Evolutionary conservation across 1,140 invertebrate species (phyloP).

Genomic region (Chionoecetes opilio): DNA sequence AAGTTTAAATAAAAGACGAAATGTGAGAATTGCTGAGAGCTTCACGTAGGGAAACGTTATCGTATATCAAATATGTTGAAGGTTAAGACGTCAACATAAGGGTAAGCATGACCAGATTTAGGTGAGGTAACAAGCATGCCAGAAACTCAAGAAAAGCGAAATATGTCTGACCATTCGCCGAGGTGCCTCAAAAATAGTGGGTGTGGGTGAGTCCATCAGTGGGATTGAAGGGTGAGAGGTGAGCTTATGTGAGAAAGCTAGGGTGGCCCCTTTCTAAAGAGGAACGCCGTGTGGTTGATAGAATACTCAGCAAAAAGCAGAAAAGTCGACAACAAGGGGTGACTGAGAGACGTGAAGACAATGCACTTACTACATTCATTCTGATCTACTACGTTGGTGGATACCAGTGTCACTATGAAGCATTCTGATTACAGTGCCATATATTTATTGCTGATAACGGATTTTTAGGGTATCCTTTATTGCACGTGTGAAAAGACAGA

Average conservation of each 20-base stretch:
- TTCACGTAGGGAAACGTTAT: not conserved
- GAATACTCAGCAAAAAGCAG: constrained; percentile 39
- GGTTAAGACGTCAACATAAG: not conserved
- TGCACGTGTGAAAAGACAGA: not conserved
- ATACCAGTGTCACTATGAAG: constrained; percentile 36
- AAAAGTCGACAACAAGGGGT: constrained; percentile 49
- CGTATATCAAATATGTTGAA: not conserved
- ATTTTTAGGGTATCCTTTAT: constrained; percentile 11
- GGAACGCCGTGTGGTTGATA: not conserved
- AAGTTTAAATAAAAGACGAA: not conserved
- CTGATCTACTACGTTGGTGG: constrained; percentile 48
- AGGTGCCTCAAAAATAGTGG: constrained; percentile 62
- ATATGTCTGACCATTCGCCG: not conserved
- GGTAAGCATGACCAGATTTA: constrained; percentile 4
- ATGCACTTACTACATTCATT: constrained; percentile 32
- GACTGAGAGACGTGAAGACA: constrained; percentile 46
- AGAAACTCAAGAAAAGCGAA: constrained; percentile 62
- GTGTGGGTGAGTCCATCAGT: constrained; percentile 60
- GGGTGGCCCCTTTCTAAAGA: constrained; percentile 38
- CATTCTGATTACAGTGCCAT: constrained; percentile 57
- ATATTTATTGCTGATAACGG: not conserved
- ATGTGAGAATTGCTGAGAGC: not conserved
- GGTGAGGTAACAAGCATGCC: constrained; percentile 55
- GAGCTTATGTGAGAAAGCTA: constrained; percentile 3
- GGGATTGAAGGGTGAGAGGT: constrained; percentile 33